Evolutionary conservation across 2,797 vertebrate genomes (phyloP), one percentile per base, ranked within the genome.

Genomic region (Crocidura indochinensis): DNA sequence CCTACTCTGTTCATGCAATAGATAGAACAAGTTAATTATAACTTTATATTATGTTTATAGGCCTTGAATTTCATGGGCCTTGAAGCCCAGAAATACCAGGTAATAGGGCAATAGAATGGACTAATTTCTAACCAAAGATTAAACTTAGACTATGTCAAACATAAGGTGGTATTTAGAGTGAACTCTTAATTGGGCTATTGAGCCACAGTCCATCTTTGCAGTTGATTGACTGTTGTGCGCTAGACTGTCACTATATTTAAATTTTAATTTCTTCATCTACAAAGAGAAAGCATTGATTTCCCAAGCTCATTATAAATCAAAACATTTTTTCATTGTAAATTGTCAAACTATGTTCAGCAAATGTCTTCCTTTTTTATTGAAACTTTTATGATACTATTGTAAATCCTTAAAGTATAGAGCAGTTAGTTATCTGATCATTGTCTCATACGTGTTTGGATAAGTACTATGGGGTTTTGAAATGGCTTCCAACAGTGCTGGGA

Each of bases 261-360:
- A 71, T 27, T 62, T 78, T 26, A 27, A 47, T 65, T 75, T 67
- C 27, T 67, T 72, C 56, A 73, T 27, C 56, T 87, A 4, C n/a
- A 87, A 93, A 92, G 8, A 72, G 46, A 84, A 84, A 62, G 1
- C 9, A 71, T 31, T 44, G 69, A 53, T 84, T 84, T 79, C 31
- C 84, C 64, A 79, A 90, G 44, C 1, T 74, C 80, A 56, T 72
- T 73, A 87, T 27, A 71, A 29, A 79, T 15, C 68, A 56, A 84
- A 74, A 27, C 27, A 53, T 78, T 79, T 4, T 64, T 17, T 79
- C 14, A 38, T 26, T 65, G 62, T n/a, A 87, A 92, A 75, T 84
- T 64, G 5, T 46, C 27, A 65, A 88, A 68, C n/a, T 19, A 14
- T n/a, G 26, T 69, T 10, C n/a, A 87, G 3, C 73, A 73, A 62